phyloP scores from a whole-genome alignment of 2,888 invertebrate genomes.

The Ectemnius cavifrons region DNA sequence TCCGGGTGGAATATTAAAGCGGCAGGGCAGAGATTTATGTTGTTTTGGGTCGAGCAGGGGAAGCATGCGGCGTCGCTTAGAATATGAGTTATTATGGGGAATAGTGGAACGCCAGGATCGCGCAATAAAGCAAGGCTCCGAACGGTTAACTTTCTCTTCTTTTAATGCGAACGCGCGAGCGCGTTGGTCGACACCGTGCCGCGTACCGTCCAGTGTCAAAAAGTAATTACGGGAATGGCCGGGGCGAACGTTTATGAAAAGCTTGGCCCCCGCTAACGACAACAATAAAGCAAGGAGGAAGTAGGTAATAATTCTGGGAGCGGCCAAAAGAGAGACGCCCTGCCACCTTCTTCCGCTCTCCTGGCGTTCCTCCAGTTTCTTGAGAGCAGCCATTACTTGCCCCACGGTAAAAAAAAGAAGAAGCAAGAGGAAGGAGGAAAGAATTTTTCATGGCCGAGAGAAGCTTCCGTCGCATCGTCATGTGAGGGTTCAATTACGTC shows the following conservation, averaged over 20 bases:
- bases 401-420: neutral
- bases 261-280: constrained; percentile 47
- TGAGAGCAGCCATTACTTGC: neutral
- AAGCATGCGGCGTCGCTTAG: too few species aligned
- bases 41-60: too few species aligned
- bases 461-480: neutral
- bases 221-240: constrained; percentile 65
- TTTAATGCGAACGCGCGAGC: too few species aligned
- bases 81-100: neutral
- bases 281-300: constrained; percentile 54
- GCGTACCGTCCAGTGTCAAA: constrained; percentile 40
- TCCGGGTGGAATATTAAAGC: too few species aligned
- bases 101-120: constrained; percentile 17
- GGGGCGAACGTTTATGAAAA: constrained; percentile 64
- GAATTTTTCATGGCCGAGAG: neutral
- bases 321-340: neutral
- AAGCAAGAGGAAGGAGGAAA: neutral
- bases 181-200: neutral
- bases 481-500: too few species aligned
- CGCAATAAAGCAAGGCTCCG: constrained; percentile 35
- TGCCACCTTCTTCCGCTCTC: neutral
- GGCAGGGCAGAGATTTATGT: too few species aligned
- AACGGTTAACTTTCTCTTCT: constrained; percentile 45
- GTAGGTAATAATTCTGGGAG: constrained; percentile 53
- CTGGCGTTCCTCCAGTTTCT: neutral